Percentiles rank a stretch among this genome's conserved stretches.
phyloP scores from a whole-genome alignment of 23 tunicate genomes.

The Trididemnum nubilum region DNA sequence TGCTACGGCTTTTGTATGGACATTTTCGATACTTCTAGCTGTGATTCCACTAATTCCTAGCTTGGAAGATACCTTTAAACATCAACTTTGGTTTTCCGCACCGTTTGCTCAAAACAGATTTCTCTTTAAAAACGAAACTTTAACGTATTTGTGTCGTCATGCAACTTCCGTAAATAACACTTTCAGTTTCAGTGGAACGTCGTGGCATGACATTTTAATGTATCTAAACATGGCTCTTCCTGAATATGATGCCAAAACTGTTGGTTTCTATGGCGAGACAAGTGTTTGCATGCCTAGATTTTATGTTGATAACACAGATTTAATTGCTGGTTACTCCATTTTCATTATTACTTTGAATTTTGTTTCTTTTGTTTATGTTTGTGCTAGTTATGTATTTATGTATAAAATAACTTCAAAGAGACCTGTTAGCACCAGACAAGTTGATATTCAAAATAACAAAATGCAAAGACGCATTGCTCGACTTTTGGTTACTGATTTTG shows the following conservation, averaged over 20 bases:
- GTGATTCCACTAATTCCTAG: background rate
- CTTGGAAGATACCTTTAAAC: background rate
- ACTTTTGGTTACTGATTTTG: constrained; percentile 29
- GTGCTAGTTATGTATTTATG: background rate
- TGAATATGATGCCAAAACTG: background rate
- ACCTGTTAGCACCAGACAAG: background rate
- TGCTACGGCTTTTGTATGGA: background rate
- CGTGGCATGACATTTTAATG: background rate
- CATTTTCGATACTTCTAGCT: constrained; percentile 2
- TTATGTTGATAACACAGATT: background rate
- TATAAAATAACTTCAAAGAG: constrained; percentile 4
- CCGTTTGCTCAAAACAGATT: background rate
- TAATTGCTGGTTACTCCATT: background rate
- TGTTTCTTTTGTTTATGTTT: constrained; percentile 21
- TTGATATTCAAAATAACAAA: constrained; percentile 6
- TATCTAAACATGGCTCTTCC: background rate
- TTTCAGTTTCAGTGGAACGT: background rate
- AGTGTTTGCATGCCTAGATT: constrained; percentile 31
- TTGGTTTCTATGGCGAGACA: constrained; percentile 11
- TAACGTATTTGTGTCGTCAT: background rate
- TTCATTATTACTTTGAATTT: constrained; percentile 16
- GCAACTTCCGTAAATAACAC: background rate
- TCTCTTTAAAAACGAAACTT: background rate
- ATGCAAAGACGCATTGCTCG: constrained; percentile 28
- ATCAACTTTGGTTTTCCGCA: background rate